A percentile compares a stretch with the other conserved stretches of the same genome.
phyloP scores from a whole-genome alignment of 2,888 invertebrate genomes.

The Pristionchus mayeri region DNA sequence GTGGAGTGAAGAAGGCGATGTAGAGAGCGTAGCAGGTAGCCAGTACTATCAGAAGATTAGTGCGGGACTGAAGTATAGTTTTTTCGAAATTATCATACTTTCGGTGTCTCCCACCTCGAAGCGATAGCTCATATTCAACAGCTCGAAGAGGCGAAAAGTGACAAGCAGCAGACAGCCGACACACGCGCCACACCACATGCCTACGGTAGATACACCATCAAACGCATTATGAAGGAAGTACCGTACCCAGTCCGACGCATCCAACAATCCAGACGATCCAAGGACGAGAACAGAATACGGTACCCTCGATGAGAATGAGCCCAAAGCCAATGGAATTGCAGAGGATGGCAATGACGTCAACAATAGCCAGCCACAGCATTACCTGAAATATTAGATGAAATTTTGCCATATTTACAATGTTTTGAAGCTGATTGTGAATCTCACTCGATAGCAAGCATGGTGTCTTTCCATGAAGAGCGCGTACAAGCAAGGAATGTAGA shows the following conservation, averaged over 20 bases:
- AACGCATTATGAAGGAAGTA: neutral
- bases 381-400: no score
- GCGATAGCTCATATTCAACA: neutral
- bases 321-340: neutral
- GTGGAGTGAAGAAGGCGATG: neutral
- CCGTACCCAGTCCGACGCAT: neutral
- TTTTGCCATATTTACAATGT: no score
- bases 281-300: neutral
- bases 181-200: constrained; percentile 9
- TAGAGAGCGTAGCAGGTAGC: neutral
- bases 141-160: neutral
- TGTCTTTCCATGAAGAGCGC: neutral
- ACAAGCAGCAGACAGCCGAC: neutral
- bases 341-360: neutral
- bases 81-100: neutral
- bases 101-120: neutral
- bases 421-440: neutral
- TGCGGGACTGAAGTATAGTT: neutral
- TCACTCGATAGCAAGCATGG: neutral
- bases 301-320: neutral
- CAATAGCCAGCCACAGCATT: neutral
- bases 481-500: neutral
- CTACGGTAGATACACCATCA: neutral
- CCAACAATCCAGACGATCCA: neutral
- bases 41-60: neutral